Percentiles rank a stretch among this genome's conserved stretches.
phyloP scores from a whole-genome alignment of 2,113 vertebrate species.

The Gorsachius goisagi region DNA sequence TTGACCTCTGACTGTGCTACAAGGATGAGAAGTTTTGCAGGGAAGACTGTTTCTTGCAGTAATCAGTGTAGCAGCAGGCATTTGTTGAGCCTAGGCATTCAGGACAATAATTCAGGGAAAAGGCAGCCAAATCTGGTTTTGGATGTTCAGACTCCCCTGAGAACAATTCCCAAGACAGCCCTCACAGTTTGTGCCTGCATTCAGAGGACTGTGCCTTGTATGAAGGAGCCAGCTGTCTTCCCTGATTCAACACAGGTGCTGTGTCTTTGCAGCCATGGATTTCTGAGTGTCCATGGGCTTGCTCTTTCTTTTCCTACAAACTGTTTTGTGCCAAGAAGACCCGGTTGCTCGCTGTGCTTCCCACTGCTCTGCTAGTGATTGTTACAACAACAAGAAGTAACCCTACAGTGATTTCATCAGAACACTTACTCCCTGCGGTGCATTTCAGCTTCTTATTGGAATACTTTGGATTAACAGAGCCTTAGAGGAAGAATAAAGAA shows the following conservation, averaged over 20 bases:
- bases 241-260: slow-evolving; percentile 23
- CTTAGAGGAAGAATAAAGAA: slow-evolving; percentile 55
- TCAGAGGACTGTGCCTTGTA: background rate
- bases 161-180: slow-evolving; percentile 28
- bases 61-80: slow-evolving; percentile 48
- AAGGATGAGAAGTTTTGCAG: slow-evolving; percentile 44
- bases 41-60: slow-evolving; percentile 30
- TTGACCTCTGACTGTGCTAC: slow-evolving; percentile 58
- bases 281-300: background rate
- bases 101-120: slow-evolving; percentile 35
- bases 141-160: slow-evolving; percentile 24
- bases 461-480: slow-evolving; percentile 54
- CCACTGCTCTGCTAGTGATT: slow-evolving; percentile 55
- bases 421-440: slow-evolving; percentile 18
- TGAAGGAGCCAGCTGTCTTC: slow-evolving; percentile 12
- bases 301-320: background rate
- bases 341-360: slow-evolving; percentile 5
- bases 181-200: slow-evolving; percentile 16
- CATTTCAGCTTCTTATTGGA: slow-evolving; percentile 58
- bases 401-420: slow-evolving; percentile 65
- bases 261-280: background rate
- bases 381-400: slow-evolving; percentile 61
- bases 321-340: slow-evolving; percentile 21
- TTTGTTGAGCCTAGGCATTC: slow-evolving; percentile 36
- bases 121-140: slow-evolving; percentile 18